phyloP scores from a whole-genome alignment of 2,888 invertebrate genomes.

The Xanthia icteritia region DNA sequence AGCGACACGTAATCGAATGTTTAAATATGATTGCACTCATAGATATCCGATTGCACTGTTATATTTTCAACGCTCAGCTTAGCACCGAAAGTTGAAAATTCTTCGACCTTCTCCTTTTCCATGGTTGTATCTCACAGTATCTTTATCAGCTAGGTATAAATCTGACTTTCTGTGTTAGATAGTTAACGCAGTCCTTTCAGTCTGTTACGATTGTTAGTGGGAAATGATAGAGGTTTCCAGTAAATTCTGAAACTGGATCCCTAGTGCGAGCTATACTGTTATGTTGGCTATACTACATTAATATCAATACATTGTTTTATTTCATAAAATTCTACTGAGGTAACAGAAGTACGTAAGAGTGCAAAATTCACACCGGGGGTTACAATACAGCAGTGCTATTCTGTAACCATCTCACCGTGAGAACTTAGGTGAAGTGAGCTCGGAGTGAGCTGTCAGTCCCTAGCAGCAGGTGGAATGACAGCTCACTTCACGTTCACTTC shows the following conservation, averaged over 20 bases:
- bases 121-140: neutral
- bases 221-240: neutral
- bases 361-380: neutral
- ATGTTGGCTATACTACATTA: neutral
- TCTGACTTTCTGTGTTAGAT: neutral
- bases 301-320: neutral
- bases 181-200: neutral
- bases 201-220: neutral
- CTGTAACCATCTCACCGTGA: too few relatives aligned
- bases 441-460: too few relatives aligned
- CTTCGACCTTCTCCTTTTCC: neutral
- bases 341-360: neutral
- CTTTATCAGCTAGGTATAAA: neutral
- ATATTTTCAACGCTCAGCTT: neutral
- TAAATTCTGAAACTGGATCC: neutral
- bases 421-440: too few relatives aligned
- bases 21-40: neutral
- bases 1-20: neutral
- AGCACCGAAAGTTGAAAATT: neutral
- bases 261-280: neutral
- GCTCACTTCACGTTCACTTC: too few relatives aligned
- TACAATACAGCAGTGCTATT: too few relatives aligned
- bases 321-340: neutral
- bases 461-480: too few relatives aligned
- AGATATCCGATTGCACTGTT: too few relatives aligned